These are phyloP conservation scores for Sebastiscus tertius DNA, from an alignment of 2,797 vertebrate genomes.

Conservation along the genomic window DNA sequence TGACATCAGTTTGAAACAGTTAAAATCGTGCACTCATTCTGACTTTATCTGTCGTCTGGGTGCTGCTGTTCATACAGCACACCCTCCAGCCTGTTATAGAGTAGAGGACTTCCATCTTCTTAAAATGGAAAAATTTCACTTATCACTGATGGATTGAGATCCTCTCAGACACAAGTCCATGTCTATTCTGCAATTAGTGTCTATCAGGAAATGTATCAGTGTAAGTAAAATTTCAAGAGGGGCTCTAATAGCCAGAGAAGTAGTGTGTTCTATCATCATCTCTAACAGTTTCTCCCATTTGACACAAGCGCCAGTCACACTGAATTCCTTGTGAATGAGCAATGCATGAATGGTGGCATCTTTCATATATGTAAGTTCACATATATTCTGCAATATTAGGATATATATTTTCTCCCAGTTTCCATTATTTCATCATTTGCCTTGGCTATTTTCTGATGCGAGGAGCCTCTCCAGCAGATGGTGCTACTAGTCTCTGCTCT, in stretches of 20 bases:
- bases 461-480: constrained; percentile 69
- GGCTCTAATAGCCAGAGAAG: neutral
- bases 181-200: neutral
- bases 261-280: neutral
- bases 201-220: neutral
- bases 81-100: neutral
- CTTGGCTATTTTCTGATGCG: neutral
- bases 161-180: neutral
- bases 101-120: neutral
- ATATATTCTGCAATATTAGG: neutral
- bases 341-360: neutral
- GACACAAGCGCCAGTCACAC: neutral
- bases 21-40: neutral
- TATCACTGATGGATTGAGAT: neutral
- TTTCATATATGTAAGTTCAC: neutral
- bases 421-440: neutral
- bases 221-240: neutral
- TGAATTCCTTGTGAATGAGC: neutral
- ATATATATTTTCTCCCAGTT: neutral
- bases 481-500: constrained; percentile 57
- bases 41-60: neutral
- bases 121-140: neutral
- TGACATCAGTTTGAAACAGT: neutral
- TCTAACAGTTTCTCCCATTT: neutral
- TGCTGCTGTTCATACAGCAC: neutral